Evolutionary conservation across 2,888 invertebrate species (phyloP).

Genomic region (Macaria notata): DNA sequence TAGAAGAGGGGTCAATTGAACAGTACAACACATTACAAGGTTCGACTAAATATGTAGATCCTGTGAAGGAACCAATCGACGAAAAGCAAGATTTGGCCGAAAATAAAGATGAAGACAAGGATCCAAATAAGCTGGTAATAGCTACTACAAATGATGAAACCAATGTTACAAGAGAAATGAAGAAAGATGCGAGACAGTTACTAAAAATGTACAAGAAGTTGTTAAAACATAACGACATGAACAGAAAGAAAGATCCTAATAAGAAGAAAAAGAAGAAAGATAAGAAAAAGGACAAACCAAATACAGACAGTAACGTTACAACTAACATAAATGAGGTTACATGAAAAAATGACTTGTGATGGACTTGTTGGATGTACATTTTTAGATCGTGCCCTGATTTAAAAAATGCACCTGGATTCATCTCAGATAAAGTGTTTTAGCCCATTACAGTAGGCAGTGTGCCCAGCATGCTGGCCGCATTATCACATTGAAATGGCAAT

Average conservation of each 20-base stretch:
- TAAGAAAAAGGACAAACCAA: conserved; percentile 33
- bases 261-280: conserved; percentile 64
- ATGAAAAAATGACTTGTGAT: too few relatives aligned
- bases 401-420: too few relatives aligned
- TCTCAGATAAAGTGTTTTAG: too few relatives aligned
- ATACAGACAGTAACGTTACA: background rate
- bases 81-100: conserved; percentile 29
- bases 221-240: conserved; percentile 67
- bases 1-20: conserved; percentile 77
- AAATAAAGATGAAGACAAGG: background rate
- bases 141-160: conserved; percentile 8
- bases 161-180: conserved; percentile 52
- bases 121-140: background rate
- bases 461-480: too few relatives aligned
- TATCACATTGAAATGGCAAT: too few relatives aligned
- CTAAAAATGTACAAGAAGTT: conserved; percentile 75
- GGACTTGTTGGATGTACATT: too few relatives aligned
- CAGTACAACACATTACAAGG: conserved; percentile 77
- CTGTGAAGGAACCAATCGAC: conserved; percentile 43
- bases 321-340: background rate
- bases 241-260: conserved; percentile 50
- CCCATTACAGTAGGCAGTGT: too few relatives aligned
- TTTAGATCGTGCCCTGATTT: too few relatives aligned
- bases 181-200: conserved; percentile 70
- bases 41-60: conserved; percentile 64